Conservation (phyloP, 2,797 vertebrate species). For the Acanthornis magna region DNA sequence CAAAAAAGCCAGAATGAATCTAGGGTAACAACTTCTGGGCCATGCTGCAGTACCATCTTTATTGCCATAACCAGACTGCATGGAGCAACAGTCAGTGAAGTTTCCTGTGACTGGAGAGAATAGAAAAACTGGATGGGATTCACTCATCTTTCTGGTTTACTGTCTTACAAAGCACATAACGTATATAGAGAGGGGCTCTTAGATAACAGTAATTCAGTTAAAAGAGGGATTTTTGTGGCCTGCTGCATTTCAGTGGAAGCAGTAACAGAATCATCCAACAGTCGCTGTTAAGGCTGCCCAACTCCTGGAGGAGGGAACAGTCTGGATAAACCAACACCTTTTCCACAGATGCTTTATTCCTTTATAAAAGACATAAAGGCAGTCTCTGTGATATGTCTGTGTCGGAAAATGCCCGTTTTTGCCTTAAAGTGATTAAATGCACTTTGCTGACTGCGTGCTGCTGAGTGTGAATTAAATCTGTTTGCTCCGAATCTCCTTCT, state of each 20-base stretch:
- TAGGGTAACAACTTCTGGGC: background rate
- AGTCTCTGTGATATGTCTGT: accelerated
- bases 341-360: background rate
- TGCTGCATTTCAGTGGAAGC: background rate
- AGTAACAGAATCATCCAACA: background rate
- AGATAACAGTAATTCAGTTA: background rate
- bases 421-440: background rate
- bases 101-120: background rate
- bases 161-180: background rate
- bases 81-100: background rate
- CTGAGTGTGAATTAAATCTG: background rate
- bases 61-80: accelerated
- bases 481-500: background rate
- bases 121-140: background rate
- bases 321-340: background rate
- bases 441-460: background rate
- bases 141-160: background rate
- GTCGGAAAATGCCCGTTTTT: background rate
- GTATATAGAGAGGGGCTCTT: background rate
- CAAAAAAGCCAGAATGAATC: background rate
- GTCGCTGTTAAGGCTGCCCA: background rate
- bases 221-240: background rate
- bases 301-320: background rate
- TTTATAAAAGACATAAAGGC: background rate
- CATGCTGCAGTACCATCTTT: background rate